Conservation (phyloP, 2,113 vertebrate genomes). For the Chroicocephalus ridibundus region DNA sequence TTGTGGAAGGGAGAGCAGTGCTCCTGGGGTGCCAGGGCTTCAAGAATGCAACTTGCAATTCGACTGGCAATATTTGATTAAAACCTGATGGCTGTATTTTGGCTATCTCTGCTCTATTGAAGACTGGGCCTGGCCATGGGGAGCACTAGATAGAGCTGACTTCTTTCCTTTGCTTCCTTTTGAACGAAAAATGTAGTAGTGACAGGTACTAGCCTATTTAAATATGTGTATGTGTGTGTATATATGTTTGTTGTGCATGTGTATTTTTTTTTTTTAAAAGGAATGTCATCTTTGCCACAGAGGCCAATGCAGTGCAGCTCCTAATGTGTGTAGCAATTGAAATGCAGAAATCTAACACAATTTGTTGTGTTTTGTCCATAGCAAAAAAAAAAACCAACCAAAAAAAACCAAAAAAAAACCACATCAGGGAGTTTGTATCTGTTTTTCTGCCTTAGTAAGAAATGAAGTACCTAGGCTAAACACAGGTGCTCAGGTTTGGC, state of each 20-base stretch:
- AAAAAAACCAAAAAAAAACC: not conserved
- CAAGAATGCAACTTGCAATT: not conserved
- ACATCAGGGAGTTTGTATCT: not conserved
- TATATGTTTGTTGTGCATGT: not conserved
- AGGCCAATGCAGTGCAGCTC: not conserved
- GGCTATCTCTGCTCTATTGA: not conserved
- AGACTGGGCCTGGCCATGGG: not conserved
- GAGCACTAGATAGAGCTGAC: not conserved
- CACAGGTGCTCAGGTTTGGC: not conserved
- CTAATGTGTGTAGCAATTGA: not conserved
- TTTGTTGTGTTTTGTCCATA: not conserved
- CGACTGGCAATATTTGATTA: not conserved
- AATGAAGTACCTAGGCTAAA: not conserved
- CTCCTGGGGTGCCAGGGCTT: fast-evolving
- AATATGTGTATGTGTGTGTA: fast-evolving
- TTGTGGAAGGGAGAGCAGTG: not conserved
- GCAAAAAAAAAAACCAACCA: not conserved
- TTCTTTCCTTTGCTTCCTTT: not conserved
- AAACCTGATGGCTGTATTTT: not conserved
- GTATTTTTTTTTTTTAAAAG: not conserved
- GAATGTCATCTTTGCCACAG: not conserved
- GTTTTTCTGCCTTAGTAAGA: not conserved
- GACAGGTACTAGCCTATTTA: not conserved
- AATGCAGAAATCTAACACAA: not conserved
- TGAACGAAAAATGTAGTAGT: not conserved